Conservation (phyloP, 2,113 vertebrate species). For the Channa argus region DNA sequence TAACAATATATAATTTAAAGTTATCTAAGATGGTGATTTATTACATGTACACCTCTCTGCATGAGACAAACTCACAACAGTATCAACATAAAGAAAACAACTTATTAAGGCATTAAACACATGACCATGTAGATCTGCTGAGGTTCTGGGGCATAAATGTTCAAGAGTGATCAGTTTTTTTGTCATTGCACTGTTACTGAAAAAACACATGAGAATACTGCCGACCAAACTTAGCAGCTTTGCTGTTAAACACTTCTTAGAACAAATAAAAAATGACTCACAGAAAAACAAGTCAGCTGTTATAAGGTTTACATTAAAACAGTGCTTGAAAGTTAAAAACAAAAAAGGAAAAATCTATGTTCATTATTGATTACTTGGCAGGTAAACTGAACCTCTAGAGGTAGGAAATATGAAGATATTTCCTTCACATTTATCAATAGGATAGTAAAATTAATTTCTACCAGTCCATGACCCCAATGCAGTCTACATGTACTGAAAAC, state of each 20-base stretch:
- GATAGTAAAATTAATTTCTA: background rate
- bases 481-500: background rate
- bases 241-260: constrained; percentile 9
- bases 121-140: constrained; percentile 43
- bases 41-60: constrained; percentile 48
- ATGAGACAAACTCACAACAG: constrained; percentile 44
- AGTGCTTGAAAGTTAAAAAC: background rate
- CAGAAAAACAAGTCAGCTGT: background rate
- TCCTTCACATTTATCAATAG: constrained; percentile 14
- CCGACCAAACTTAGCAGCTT: constrained; percentile 1
- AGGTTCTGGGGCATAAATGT: constrained; percentile 44
- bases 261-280: constrained; percentile 23
- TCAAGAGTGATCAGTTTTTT: constrained; percentile 38
- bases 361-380: background rate
- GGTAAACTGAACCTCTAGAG: constrained; percentile 62
- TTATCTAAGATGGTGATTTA: constrained; percentile 42
- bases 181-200: constrained; percentile 25
- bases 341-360: background rate
- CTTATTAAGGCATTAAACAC: constrained; percentile 63
- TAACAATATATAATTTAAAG: constrained; percentile 8
- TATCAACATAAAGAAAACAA: constrained; percentile 50
- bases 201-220: constrained; percentile 40
- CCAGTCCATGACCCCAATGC: background rate
- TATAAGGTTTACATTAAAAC: constrained; percentile 17
- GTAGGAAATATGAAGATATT: constrained; percentile 57